Evolutionary conservation across 2,888 invertebrate genomes (phyloP).

Genomic region (Mylabris sibirica): DNA sequence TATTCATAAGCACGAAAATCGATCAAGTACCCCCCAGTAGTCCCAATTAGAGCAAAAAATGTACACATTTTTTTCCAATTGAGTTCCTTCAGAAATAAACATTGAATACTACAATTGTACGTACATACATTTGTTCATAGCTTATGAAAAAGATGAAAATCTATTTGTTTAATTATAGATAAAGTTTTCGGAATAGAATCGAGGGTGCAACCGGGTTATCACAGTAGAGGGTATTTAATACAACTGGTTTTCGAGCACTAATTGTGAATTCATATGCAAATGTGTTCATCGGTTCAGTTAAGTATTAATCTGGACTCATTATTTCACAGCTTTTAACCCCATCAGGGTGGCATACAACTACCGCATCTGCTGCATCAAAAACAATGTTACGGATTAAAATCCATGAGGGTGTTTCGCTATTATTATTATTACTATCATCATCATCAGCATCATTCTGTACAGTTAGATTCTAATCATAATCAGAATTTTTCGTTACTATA

Average conservation of each 20-base stretch:
- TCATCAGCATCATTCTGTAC: neutral
- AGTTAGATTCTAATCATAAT: neutral
- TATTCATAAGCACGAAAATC: constrained; percentile 40
- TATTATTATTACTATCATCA: neutral
- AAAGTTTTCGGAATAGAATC: neutral
- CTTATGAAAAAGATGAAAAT: constrained; percentile 5
- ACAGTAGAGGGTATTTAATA: constrained; percentile 38
- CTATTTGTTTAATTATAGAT: constrained; percentile 14
- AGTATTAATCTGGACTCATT: constrained; percentile 61
- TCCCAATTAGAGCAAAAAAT: constrained; percentile 8
- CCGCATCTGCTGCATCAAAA: constrained; percentile 52
- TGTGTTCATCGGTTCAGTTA: constrained; percentile 58
- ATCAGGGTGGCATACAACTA: constrained; percentile 48
- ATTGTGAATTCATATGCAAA: constrained; percentile 63
- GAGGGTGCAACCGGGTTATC: constrained; percentile 12
- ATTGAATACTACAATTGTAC: neutral
- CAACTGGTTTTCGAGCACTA: constrained; percentile 55
- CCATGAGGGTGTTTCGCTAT: constrained; percentile 41
- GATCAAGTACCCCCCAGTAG: constrained; percentile 34
- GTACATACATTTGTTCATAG: neutral
- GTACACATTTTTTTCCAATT: neutral
- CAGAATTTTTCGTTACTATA: neutral
- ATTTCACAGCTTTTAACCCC: constrained; percentile 61
- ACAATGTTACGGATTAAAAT: constrained; percentile 51
- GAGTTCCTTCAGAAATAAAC: neutral